Base-by-base conservation (phyloP, 2,797 vertebrate species). In the Lithobates sylvaticus region DNA sequence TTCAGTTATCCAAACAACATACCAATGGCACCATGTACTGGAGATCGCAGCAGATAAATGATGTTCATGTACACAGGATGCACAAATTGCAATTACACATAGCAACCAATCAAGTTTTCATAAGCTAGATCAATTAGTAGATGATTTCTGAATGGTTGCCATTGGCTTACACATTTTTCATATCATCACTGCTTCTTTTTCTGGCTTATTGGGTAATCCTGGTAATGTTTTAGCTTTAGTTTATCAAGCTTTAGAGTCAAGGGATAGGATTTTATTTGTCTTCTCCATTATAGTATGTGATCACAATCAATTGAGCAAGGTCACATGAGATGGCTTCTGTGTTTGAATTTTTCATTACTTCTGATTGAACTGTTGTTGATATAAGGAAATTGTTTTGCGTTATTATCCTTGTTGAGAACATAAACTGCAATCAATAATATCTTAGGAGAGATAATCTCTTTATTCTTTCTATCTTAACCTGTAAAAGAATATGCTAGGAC, bases 361-460 rank as follows among this genome's bases (percentile, higher is more conserved):
- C 65, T 67, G 39, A 39, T 39, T 39, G 27, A 67, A 29, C 26
- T 67, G 65, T 67, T 67, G 65, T 67, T 67, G 65, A 67, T 67
- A 67, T 29, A 67, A 27, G 65, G 27, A 67, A 67, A 67, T 67
- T 67, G 65, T 26, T 67, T 29, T 67, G 65, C 12, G 26, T 67
- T 67, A 67, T 67, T 12, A 29, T 26, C 9, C 65, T 29, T 67
- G 65, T 29, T 67, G 65, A 27, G 26, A 67, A 67, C 65, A 67
- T 67, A 67, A 67, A 67, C 65, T 67, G 65, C 27, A 67, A 67
- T 67, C 65, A 67, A 67, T 67, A 29, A 67, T 67, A 67, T 67
- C 13, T 26, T 13, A 27, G 13, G 65, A 26, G 65, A 12, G 65
- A 67, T 26, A 67, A 67, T 67, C n/a, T 67, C n/a, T 67, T 67